Base-by-base conservation (phyloP, 1,140 invertebrate species). In the Drosophila melanogaster region DNA sequence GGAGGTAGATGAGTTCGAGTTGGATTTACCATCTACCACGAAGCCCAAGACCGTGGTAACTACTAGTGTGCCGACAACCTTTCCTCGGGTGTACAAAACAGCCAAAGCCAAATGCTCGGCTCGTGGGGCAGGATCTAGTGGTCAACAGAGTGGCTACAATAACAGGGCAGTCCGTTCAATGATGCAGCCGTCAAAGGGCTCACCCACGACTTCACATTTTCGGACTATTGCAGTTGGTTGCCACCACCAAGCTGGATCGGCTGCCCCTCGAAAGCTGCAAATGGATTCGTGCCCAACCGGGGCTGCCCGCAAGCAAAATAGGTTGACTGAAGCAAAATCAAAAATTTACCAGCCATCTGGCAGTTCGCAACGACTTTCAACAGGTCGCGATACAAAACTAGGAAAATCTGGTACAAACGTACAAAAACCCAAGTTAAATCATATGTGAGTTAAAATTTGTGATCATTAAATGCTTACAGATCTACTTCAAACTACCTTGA, bases 81-180 rank as follows among this genome's bases (percentile, higher is more conserved):
- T 70, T 41, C 37, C 50, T 2, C 22, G 61, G 2, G 8, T 46
- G 7, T 51, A 75, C 46, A 75, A 75, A 26, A 33, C 53, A 0
- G 22, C 46, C 30, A 75, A 62, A 17, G 38, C 57, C 15, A 74
- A 47, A 14, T 55, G 41, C 22, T 54, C 66, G 2, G 24, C n/a
- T 10, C 37, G 64, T 12, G 64, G 37, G n/a, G 37, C 30, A 3
- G 41, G 26, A 1, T 1, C 33, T 10, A 71, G 11, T 30, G 12
- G 19, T 6, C 14, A 35, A 3, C 62, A 56, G 24, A 40, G 17
- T 44, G 30, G 5, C 7, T 10, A 10, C 67, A 38, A 15, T 3
- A 6, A 0, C 51, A 24, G 10, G 24, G 66, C 24, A 14, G 33
- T n/a, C n/a, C 22, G 58, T 11, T 5, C 43, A 1, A 2, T 30